A percentile compares a stretch with the other conserved stretches of the same genome.
phyloP scores from a whole-genome alignment of 1,140 invertebrate genomes.

The Glossosoma conforme region DNA sequence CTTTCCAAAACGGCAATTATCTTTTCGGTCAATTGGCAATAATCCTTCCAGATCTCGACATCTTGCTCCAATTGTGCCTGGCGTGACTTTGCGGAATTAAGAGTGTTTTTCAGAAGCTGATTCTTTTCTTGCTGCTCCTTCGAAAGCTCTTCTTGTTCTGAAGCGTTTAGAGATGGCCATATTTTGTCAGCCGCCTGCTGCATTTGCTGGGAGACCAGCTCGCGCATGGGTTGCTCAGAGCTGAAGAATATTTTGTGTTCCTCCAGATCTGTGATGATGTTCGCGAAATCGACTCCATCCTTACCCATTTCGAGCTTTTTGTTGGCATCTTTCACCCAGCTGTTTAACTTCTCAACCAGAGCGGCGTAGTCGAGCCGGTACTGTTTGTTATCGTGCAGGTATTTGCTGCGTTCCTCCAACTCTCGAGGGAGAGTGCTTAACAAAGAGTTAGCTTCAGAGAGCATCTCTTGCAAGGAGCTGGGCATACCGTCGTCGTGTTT shows the following conservation, averaged over 20 bases:
- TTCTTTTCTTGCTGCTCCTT: constrained; percentile 73
- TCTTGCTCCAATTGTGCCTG: constrained; percentile 72
- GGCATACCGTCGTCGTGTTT: constrained; percentile 73
- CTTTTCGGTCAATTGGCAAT: constrained; percentile 68
- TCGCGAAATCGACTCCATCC: constrained; percentile 83
- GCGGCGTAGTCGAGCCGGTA: constrained; percentile 68
- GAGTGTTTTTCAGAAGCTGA: constrained; percentile 71
- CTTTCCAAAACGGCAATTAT: constrained; percentile 68
- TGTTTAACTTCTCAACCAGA: constrained; percentile 70
- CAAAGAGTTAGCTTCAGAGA: constrained; percentile 75
- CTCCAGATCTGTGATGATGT: constrained; percentile 73
- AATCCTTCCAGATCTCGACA: constrained; percentile 74
- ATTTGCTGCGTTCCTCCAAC: constrained; percentile 71
- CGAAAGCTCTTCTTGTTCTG: constrained; percentile 76
- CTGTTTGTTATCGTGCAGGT: constrained; percentile 74
- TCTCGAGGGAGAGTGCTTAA: constrained; percentile 72
- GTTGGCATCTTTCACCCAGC: constrained; percentile 82
- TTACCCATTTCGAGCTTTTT: constrained; percentile 70
- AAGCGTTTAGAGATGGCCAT: constrained; percentile 72
- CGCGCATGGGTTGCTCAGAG: constrained; percentile 69
- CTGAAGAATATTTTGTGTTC: constrained; percentile 84
- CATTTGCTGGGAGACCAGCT: constrained; percentile 74
- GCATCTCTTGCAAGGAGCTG: constrained; percentile 70
- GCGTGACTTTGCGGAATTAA: constrained; percentile 74
- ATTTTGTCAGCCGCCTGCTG: constrained; percentile 81